Evolutionary conservation across 2,888 invertebrate genomes (phyloP).

Genomic region (Amphipyra berbera): DNA sequence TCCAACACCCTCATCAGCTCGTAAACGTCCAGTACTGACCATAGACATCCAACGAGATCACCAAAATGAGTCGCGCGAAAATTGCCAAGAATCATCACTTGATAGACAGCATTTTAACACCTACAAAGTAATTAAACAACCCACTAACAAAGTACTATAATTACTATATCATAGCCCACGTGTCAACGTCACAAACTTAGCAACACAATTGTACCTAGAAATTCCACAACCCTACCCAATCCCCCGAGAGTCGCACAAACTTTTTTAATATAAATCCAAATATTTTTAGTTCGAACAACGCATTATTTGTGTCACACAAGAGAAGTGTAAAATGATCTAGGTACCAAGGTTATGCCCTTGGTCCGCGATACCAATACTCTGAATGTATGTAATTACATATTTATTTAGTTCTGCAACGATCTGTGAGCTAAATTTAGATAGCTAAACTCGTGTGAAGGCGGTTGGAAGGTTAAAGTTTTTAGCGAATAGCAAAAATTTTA

Average conservation of each 20-base stretch:
- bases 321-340: slow-evolving; percentile 63
- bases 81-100: too few relatives aligned
- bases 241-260: slow-evolving; percentile 5
- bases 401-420: slow-evolving; percentile 52
- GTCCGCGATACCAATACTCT: slow-evolving; percentile 61
- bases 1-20: too few relatives aligned
- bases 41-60: too few relatives aligned
- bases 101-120: too few relatives aligned
- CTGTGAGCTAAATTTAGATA: slow-evolving; percentile 51
- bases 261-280: slow-evolving; percentile 35
- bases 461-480: neutral
- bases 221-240: neutral
- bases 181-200: neutral
- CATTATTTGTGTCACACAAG: slow-evolving; percentile 30
- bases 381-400: slow-evolving; percentile 77
- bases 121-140: too few relatives aligned
- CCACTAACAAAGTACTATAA: too few relatives aligned
- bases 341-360: slow-evolving; percentile 72
- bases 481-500: slow-evolving; percentile 8
- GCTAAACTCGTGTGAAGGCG: neutral
- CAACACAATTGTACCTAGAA: too few relatives aligned
- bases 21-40: too few relatives aligned
- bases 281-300: slow-evolving; percentile 41
- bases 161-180: too few relatives aligned
- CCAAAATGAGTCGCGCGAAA: too few relatives aligned